Evolutionary conservation across 2,113 vertebrate species (phyloP).

Genomic region (Octodon degus): DNA sequence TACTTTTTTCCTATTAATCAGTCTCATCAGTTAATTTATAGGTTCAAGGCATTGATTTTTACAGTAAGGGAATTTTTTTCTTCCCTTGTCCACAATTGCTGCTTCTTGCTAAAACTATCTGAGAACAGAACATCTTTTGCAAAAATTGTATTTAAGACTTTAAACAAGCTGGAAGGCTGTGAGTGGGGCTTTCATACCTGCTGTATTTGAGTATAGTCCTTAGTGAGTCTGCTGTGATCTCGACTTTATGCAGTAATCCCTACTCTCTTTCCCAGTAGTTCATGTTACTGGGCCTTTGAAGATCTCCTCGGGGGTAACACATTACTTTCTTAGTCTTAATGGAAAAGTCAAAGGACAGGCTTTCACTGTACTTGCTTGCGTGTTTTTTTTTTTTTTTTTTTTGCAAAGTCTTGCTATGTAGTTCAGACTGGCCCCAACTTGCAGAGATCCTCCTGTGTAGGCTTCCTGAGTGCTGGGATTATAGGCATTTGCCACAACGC

Average conservation of each 20-base stretch:
- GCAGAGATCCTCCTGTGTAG: background rate
- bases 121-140: background rate
- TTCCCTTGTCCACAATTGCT: background rate
- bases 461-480: background rate
- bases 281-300: background rate
- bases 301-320: background rate
- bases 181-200: background rate
- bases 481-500: background rate
- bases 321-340: slow-evolving; percentile 11
- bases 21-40: background rate
- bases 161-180: background rate
- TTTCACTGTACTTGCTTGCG: too few relatives aligned
- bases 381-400: too few relatives aligned
- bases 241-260: background rate
- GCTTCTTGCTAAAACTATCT: background rate
- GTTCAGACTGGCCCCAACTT: background rate
- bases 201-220: background rate
- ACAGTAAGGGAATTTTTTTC: background rate
- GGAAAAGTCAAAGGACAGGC: background rate
- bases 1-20: background rate
- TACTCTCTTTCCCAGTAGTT: background rate
- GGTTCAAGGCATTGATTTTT: background rate
- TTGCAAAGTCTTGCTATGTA: background rate
- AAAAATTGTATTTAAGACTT: background rate
- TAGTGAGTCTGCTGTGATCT: background rate